Evolutionary conservation across 2,797 vertebrate genomes (phyloP).

Genomic region (Micrastur ruficollis): DNA sequence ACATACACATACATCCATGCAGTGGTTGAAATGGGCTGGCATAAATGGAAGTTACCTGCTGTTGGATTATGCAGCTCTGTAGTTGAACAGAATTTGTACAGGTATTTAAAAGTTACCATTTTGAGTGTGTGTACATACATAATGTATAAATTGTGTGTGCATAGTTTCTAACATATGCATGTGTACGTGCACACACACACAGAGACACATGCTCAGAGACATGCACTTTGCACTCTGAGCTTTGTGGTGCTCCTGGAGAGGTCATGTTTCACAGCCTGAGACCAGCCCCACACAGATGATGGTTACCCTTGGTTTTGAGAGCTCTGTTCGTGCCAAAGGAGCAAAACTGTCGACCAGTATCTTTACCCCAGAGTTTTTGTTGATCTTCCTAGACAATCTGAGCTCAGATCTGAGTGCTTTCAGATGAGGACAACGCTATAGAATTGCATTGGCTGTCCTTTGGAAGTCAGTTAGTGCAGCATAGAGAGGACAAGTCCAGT

Average conservation of each 20-base stretch:
- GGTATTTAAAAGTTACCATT: not conserved
- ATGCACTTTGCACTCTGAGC: not conserved
- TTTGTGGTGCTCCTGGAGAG: not conserved
- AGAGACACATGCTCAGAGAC: not conserved
- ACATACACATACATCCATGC: not conserved
- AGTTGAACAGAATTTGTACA: not conserved
- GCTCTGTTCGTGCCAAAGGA: not conserved
- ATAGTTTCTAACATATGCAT: rapidly evolving
- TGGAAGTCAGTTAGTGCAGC: not conserved
- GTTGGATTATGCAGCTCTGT: not conserved
- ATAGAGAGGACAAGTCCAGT: not conserved
- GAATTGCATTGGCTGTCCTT: not conserved
- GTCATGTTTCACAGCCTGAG: not conserved
- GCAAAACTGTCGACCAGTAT: not conserved
- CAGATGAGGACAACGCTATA: not conserved
- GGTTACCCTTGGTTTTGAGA: not conserved
- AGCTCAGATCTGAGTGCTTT: not conserved
- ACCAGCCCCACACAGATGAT: not conserved
- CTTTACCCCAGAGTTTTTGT: not conserved
- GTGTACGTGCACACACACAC: rapidly evolving
- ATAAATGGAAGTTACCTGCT: rapidly evolving
- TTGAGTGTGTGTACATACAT: not conserved
- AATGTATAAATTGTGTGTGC: not conserved
- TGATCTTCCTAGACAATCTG: not conserved
- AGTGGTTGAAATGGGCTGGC: not conserved